Base-by-base conservation (phyloP, 92 coral and sea anemone species). In the Pocillopora grandis region DNA sequence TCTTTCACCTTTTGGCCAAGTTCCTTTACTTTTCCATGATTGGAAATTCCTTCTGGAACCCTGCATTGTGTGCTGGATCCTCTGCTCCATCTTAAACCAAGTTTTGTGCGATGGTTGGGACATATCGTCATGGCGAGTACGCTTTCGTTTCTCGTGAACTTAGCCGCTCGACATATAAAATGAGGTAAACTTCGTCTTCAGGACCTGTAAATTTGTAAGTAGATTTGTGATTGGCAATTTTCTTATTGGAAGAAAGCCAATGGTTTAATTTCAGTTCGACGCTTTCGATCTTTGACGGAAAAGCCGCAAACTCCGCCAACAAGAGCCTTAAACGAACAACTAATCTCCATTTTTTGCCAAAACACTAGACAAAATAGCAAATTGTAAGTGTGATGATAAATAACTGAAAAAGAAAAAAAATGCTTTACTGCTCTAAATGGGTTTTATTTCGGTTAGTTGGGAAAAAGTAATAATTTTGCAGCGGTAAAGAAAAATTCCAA, bases 11-110 rank as follows among this genome's bases (percentile, higher is more conserved):
- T 88, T 85, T 62, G 94, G 94, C 88, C 90, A 77, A 71, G 57
- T 49, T 66, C 64, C 65, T 55, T 77, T 84, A 13, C 73, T 75
- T 62, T 55, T 75, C 90, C 86, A 72, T 91, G 89, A 62, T 64
- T 66, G n/a, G 92, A 88, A 16, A 85, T 61, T 14, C 58, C 59
- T 62, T 78, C 62, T 4, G 91, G 94, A 11, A 87, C 76, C 69
- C 89, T 79, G 76, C 87, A 90, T 74, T 73, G 87, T 16, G 35
- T 76, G 71, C 66, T 86, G n/a, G 88, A 79, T 35, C 87, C 91
- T 21, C 91, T 78, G 63, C 86, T 83, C 93, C 93, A 90, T 12
- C 93, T 91, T n/a, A 87, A 16, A 21, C 91, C 93, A 52, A 23
- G 23, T 23, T 23, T 23, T 23, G 23, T 23, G 23, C 23, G 23